Percentiles rank a stretch among this genome's conserved stretches.
Evolutionary conservation across 2,888 invertebrate genomes (phyloP).

Genomic region (Parascotia fuliginaria): DNA sequence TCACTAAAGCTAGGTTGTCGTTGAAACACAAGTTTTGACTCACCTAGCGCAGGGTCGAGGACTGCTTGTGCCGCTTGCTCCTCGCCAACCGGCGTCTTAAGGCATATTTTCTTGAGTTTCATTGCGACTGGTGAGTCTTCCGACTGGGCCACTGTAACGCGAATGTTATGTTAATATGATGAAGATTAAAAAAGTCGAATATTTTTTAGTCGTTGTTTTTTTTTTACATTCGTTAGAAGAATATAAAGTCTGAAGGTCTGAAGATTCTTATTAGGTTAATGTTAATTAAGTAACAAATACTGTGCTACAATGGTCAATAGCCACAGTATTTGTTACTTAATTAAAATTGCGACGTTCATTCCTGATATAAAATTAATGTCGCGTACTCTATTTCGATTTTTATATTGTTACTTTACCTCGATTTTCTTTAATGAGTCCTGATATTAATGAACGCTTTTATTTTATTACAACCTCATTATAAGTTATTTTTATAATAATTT

Average conservation of each 20-base stretch:
- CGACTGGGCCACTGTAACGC: slow-evolving; percentile 87
- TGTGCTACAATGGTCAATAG: too few species aligned
- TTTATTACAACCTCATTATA: slow-evolving; percentile 1
- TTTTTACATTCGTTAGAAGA: too few species aligned
- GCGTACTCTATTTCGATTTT: not conserved
- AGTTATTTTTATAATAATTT: not conserved
- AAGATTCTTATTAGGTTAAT: too few species aligned
- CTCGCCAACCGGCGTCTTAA: slow-evolving; percentile 89
- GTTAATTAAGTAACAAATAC: too few species aligned
- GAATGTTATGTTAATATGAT: slow-evolving; percentile 27
- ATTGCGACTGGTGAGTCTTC: slow-evolving; percentile 89
- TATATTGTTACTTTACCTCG: not conserved
- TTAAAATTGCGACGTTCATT: too few species aligned
- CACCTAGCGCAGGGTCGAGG: slow-evolving; percentile 88
- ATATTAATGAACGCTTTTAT: not conserved
- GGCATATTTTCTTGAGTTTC: slow-evolving; percentile 90
- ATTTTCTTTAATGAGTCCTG: not conserved
- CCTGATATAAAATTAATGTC: not conserved
- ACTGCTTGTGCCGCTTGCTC: slow-evolving; percentile 89
- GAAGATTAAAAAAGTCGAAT: not conserved
- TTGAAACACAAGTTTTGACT: slow-evolving; percentile 38
- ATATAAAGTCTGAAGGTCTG: too few species aligned
- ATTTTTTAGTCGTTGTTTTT: too few species aligned
- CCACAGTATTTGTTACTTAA: too few species aligned
- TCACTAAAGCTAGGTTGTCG: slow-evolving; percentile 16